Evolutionary conservation across 2,797 vertebrate genomes (phyloP).

Genomic region (Australoheros facetus): DNA sequence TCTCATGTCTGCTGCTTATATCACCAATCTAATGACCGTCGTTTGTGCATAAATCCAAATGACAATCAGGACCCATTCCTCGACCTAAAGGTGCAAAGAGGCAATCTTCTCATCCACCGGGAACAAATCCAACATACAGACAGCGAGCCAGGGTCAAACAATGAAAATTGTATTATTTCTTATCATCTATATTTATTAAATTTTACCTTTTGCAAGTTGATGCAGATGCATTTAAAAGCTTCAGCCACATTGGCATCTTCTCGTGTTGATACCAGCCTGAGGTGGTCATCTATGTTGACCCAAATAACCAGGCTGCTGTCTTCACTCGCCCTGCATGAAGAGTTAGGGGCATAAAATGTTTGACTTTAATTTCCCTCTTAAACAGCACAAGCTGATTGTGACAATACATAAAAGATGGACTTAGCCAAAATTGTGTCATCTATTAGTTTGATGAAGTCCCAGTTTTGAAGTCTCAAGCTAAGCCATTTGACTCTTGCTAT

Average conservation of each 20-base stretch:
- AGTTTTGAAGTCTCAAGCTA: not conserved
- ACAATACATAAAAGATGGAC: not conserved
- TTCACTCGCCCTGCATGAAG: constrained; percentile 67
- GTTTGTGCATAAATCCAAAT: not conserved
- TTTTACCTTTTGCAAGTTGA: constrained; percentile 57
- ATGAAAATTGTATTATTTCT: not conserved
- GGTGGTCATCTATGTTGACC: constrained; percentile 81
- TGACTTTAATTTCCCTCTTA: not conserved
- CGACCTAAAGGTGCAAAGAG: not conserved
- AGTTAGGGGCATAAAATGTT: not conserved
- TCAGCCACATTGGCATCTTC: constrained; percentile 66
- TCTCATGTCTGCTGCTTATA: not conserved
- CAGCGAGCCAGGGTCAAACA: not conserved
- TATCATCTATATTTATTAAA: not conserved
- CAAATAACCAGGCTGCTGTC: constrained; percentile 67
- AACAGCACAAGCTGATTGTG: not conserved
- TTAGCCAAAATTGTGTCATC: not conserved
- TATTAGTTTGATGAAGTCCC: not conserved
- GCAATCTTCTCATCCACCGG: not conserved
- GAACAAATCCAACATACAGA: not conserved
- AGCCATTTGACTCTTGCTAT: not conserved
- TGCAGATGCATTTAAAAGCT: constrained; percentile 64
- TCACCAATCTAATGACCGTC: not conserved
- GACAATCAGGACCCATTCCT: not conserved
- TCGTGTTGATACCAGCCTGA: constrained; percentile 67